Conservation (phyloP, 1,140 invertebrate genomes). For the Brachystomella parvula region DNA sequence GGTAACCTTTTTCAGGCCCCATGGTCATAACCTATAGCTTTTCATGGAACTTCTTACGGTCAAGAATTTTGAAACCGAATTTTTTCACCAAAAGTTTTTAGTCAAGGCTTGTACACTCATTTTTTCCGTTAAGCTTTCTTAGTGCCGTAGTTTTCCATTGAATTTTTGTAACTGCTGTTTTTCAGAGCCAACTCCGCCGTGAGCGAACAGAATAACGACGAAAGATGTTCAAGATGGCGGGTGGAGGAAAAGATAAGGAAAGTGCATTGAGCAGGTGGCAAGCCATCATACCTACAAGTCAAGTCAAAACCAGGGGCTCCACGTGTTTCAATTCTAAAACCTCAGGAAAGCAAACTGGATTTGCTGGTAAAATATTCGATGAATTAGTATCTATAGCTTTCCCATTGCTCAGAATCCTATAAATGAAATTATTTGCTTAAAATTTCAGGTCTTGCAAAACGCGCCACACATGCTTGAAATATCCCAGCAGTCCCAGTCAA, state of each 20-base stretch:
- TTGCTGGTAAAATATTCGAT: too few relatives aligned
- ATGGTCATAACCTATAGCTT: too few relatives aligned
- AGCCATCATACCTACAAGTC: constrained; percentile 52
- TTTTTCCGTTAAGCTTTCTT: too few relatives aligned
- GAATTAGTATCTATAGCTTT: too few relatives aligned
- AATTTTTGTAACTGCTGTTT: too few relatives aligned
- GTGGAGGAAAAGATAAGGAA: constrained; percentile 52
- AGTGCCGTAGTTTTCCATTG: too few relatives aligned
- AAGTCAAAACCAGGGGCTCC: constrained; percentile 17
- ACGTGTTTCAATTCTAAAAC: constrained; percentile 38
- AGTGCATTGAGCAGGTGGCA: constrained; percentile 56
- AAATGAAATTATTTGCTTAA: too few relatives aligned
- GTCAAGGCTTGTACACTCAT: too few relatives aligned
- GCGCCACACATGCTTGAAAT: constrained; percentile 15
- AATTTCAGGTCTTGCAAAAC: constrained; percentile 14
- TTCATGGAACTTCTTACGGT: too few relatives aligned
- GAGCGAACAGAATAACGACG: constrained; percentile 85
- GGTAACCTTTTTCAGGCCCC: too few relatives aligned
- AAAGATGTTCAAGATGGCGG: constrained; percentile 84
- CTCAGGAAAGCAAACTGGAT: constrained; percentile 42
- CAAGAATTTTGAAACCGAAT: too few relatives aligned
- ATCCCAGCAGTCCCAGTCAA: not conserved
- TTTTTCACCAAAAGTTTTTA: too few relatives aligned
- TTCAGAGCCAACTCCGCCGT: constrained; percentile 65
- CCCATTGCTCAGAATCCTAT: not conserved